Evolutionary conservation across 2,797 vertebrate genomes (phyloP).

Genomic region (Leptatherina wallacei): DNA sequence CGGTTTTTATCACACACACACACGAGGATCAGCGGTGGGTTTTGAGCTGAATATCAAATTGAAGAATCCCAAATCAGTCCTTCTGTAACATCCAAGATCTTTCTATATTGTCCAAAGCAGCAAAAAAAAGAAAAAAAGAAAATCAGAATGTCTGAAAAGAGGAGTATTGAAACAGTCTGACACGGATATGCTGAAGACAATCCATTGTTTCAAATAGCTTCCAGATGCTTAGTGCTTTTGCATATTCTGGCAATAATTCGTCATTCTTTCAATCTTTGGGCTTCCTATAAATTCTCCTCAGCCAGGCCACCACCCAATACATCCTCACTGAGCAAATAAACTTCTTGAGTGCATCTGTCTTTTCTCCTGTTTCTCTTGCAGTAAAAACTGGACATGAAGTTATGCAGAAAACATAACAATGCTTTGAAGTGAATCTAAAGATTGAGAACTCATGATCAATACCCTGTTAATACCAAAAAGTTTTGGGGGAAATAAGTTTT

Average conservation of each 20-base stretch:
- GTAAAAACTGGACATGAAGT: conserved; percentile 27
- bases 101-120: conserved; percentile 19
- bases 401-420: not conserved
- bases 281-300: conserved; percentile 51
- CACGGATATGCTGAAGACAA: conserved; percentile 51
- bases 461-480: conserved; percentile 33
- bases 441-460: not conserved
- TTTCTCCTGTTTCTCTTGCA: conserved; percentile 25
- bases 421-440: conserved; percentile 4
- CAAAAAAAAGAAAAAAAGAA: not conserved
- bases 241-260: conserved; percentile 63
- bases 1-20: not conserved
- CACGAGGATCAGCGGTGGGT: not conserved
- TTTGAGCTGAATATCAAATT: conserved; percentile 21
- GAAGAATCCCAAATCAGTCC: conserved; percentile 23
- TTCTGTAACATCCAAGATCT: conserved; percentile 15
- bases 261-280: conserved; percentile 66
- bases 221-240: conserved; percentile 66
- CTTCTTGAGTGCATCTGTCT: conserved; percentile 36
- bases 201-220: conserved; percentile 66
- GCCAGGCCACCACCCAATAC: conserved; percentile 62
- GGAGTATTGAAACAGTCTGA: conserved; percentile 42
- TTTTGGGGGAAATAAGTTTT: not conserved
- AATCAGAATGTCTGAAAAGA: conserved; percentile 31
- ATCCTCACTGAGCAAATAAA: conserved; percentile 37